These are phyloP conservation scores for Temnothorax ravouxi DNA, from an alignment of 2,888 invertebrate species.

Conservation along the genomic window DNA sequence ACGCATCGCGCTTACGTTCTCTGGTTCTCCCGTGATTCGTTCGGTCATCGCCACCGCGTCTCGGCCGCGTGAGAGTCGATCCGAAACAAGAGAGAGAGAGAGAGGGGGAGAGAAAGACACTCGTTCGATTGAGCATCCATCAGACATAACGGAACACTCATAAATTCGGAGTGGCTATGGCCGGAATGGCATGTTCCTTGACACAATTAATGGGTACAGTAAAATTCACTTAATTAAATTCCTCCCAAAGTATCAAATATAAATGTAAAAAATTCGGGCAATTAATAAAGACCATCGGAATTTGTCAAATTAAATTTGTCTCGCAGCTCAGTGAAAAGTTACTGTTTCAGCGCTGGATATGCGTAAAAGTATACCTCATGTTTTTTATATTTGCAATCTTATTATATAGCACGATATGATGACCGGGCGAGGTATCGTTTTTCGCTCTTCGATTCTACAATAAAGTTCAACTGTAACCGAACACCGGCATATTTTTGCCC, in stretches of 20 bases:
- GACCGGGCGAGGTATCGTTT: not conserved
- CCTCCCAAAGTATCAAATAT: not conserved
- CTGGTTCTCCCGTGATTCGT: constrained; percentile 25
- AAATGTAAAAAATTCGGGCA: not conserved
- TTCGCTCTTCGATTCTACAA: constrained; percentile 8
- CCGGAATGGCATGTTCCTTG: too few species aligned
- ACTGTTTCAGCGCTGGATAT: not conserved
- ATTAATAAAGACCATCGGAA: not conserved
- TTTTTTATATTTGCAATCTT: not conserved
- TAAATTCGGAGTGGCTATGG: not conserved
- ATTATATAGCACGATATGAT: not conserved
- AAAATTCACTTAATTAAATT: constrained; percentile 7
- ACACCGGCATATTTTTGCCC: constrained; percentile 23
- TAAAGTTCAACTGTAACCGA: constrained; percentile 33
- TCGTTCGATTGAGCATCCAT: not conserved
- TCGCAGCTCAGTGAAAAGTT: not conserved
- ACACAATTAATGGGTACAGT: not conserved
- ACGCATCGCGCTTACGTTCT: constrained; percentile 58
- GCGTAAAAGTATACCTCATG: not conserved
- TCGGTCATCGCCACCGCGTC: constrained; percentile 33
- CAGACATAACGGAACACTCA: not conserved
- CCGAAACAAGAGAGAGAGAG: not conserved
- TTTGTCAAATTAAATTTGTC: not conserved
- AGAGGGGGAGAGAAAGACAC: too few species aligned
- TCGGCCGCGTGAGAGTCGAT: constrained; percentile 5